A percentile compares a stretch with the other conserved stretches of the same genome.
Evolutionary conservation across 2,113 vertebrate species (phyloP).

Genomic region (Cercocebus atys): DNA sequence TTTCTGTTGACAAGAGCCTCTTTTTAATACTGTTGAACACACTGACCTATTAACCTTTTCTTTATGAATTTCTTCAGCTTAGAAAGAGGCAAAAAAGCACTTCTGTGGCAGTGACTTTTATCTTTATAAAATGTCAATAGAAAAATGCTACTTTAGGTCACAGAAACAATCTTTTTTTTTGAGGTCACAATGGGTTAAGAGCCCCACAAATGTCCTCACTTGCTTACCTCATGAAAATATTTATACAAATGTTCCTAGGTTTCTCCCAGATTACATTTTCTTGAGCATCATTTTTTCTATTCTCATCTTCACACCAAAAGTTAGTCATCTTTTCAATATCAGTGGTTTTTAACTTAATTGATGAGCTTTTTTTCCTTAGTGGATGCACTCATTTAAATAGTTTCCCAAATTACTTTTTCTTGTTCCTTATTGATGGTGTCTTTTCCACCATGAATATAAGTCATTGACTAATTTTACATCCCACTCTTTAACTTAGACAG

Average conservation of each 20-base stretch:
- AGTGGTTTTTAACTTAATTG: not conserved
- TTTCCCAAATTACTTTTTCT: conserved; percentile 1
- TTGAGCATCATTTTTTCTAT: not conserved
- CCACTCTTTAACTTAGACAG: not conserved
- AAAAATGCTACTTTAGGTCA: not conserved
- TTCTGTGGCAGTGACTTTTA: not conserved
- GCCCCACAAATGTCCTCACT: not conserved
- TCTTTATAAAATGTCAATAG: not conserved
- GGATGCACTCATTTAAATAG: not conserved
- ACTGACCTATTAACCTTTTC: conserved; percentile 8
- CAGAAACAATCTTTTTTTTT: conserved; percentile 21
- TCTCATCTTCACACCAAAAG: conserved; percentile 9
- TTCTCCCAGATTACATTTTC: not conserved
- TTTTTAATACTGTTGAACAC: not conserved
- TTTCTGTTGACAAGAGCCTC: not conserved
- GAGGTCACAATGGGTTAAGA: not conserved
- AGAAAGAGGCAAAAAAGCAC: not conserved
- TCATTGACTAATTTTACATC: not conserved
- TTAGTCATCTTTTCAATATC: not conserved
- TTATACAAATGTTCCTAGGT: not conserved
- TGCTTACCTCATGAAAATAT: conserved; percentile 16
- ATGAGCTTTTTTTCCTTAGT: not conserved
- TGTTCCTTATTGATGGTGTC: not conserved
- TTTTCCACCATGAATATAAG: not conserved
- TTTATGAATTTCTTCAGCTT: conserved; percentile 23